phyloP scores from a whole-genome alignment of 2,113 vertebrate genomes.

The Stercorarius parasiticus region DNA sequence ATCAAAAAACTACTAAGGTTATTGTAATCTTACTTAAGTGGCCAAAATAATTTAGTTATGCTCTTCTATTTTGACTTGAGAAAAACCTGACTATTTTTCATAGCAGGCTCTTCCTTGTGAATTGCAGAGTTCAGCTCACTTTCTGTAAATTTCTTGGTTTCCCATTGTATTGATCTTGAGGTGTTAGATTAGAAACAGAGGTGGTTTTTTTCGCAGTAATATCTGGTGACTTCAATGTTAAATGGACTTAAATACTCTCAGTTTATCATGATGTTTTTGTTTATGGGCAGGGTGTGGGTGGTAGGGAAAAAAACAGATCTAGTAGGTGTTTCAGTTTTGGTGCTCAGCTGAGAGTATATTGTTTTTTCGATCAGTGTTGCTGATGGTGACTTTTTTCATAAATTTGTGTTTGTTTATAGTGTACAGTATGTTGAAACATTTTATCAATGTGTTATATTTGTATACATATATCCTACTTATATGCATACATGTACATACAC shows the following conservation, averaged over 20 bases:
- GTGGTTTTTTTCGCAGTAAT: neutral
- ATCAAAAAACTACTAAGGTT: neutral
- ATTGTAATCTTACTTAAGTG: neutral
- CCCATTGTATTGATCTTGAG: neutral
- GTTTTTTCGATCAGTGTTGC: neutral
- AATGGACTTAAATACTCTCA: neutral
- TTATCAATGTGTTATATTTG: neutral
- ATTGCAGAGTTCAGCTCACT: neutral
- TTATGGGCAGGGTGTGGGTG: neutral
- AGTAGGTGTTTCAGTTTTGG: neutral
- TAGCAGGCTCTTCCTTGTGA: neutral
- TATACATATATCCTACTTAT: neutral
- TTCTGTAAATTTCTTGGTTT: neutral
- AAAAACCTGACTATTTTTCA: neutral
- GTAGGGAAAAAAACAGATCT: neutral
- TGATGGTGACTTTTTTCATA: neutral
- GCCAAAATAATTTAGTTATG: neutral
- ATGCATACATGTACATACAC: no score
- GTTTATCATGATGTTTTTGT: neutral
- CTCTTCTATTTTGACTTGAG: neutral
- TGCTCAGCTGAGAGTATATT: neutral
- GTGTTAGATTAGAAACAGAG: neutral
- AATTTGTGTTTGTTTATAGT: neutral
- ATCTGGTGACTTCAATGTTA: neutral
- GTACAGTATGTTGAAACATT: neutral